These are phyloP conservation scores for Embidobia sp. DNA, from an alignment of 2,888 invertebrate genomes.

Conservation along the genomic window DNA sequence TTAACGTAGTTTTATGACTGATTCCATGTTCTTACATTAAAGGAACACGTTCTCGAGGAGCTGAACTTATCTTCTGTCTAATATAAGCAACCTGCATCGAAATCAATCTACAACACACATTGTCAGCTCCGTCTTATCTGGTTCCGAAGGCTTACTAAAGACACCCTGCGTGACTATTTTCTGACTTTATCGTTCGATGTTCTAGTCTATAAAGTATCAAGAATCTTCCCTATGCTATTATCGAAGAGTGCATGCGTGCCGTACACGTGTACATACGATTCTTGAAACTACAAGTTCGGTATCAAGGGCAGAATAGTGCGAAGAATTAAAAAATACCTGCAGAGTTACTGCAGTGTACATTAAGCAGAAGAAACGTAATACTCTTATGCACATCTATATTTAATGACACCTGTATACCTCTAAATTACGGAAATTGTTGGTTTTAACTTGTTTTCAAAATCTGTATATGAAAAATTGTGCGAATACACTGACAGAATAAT, in stretches of 20 bases:
- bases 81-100: conserved; percentile 63
- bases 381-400: too few species aligned
- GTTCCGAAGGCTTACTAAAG: conserved; percentile 35
- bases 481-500: too few species aligned
- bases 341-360: conserved; percentile 43
- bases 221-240: conserved; percentile 54
- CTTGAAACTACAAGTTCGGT: conserved; percentile 51
- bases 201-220: conserved; percentile 62
- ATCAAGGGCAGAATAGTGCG: conserved; percentile 34
- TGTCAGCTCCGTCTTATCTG: conserved; percentile 57
- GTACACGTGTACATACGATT: conserved; percentile 63
- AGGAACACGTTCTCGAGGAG: conserved; percentile 44
- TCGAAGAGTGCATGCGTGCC: conserved; percentile 63
- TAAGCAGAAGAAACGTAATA: conserved; percentile 37
- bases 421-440: too few species aligned
- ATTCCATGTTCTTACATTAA: conserved; percentile 9
- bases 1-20: too few species aligned
- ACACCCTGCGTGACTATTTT: conserved; percentile 50
- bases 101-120: conserved; percentile 62
- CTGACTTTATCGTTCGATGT: conserved; percentile 55
- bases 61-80: conserved; percentile 43
- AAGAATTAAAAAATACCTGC: conserved; percentile 46
- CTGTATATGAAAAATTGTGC: too few species aligned
- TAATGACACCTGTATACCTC: too few species aligned
- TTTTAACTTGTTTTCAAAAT: too few species aligned